Base-by-base conservation (phyloP, 2,113 vertebrate genomes). In the Gnathonemus longibarbis region DNA sequence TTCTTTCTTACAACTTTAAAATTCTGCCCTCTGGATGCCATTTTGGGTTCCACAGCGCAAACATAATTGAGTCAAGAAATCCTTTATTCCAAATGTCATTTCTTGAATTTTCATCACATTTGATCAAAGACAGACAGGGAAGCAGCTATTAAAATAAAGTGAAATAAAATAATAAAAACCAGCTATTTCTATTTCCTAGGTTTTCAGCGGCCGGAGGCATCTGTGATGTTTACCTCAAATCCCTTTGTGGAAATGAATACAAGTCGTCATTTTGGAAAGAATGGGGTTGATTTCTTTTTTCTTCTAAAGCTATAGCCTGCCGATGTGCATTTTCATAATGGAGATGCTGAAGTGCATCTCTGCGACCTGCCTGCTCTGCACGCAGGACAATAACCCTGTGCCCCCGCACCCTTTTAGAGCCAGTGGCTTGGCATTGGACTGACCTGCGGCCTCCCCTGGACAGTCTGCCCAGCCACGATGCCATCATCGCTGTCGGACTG, bases 401-500 rank as follows among this genome's bases (percentile, higher is more conserved):
- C 56, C 56, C 56, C 24, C 7, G 21, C 24, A 62, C 24, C 24
- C 53, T 10, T 27, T 5, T 13, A 87, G 21, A n/a, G 31, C 4
- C 48, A 4, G 42, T 66, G 39, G 85, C 13, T 5, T 17, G 42
- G 58, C 21, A 8, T 52, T 88, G 45, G 4, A 94, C 95, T 93
- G 80, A 96, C 96, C 94, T 93, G 95, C 92, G 95, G 96, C 90
- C 95, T 93, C 88, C 89, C 93, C 0, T 87, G 91, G 48, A 94
- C 91, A 49, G 92, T 0, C 21, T 74, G 90, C 3, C 90, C 92
- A 27, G 96, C 95, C 92, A 98, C 91, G 89, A 98, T 95, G 93
- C 96, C 97, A 89, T 98, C 97, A 92, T 97, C 98, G 5, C 97
- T 98, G 93, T 98, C 98, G 1, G 95, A 95, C 91, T 92, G 92